Percentiles rank a stretch among this genome's conserved stretches.
Evolutionary conservation across 2,888 invertebrate genomes (phyloP).

Genomic region (Callimorpha dominula): DNA sequence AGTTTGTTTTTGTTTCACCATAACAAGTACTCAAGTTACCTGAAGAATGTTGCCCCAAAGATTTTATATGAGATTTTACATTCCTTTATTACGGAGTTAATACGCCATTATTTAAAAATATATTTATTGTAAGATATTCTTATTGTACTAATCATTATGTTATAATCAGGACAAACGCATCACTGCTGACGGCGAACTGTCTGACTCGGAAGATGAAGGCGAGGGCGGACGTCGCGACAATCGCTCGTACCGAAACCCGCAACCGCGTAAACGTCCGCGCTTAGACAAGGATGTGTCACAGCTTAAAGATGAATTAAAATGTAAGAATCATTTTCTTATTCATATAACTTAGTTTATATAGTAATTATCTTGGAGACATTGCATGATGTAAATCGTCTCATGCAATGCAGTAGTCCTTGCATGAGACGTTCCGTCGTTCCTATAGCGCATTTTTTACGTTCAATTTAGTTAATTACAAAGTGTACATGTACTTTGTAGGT

Average conservation of each 20-base stretch:
- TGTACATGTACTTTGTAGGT: no score
- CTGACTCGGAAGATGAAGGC: slow-evolving; percentile 97
- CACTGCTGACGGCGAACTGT: slow-evolving; percentile 97
- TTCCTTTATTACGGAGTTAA: neutral
- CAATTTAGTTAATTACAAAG: no score
- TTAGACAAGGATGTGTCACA: slow-evolving; percentile 88
- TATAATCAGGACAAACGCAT: slow-evolving; percentile 93
- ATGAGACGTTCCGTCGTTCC: no score
- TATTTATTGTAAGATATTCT: neutral
- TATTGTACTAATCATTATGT: neutral
- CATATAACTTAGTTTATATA: no score
- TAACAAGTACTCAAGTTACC: neutral
- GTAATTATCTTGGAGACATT: no score
- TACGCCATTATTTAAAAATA: neutral
- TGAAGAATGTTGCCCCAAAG: neutral
- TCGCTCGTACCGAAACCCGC: slow-evolving; percentile 85
- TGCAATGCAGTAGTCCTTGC: no score
- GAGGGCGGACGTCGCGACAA: slow-evolving; percentile 89
- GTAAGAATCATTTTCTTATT: slow-evolving; percentile 68
- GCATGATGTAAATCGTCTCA: no score
- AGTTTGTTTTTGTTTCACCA: no score
- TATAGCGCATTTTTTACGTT: no score
- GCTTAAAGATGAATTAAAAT: slow-evolving; percentile 89
- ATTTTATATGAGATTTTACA: neutral
- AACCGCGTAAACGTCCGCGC: slow-evolving; percentile 90